Base-by-base conservation (phyloP, 2,888 invertebrate genomes). In the Andrena bicolor region DNA sequence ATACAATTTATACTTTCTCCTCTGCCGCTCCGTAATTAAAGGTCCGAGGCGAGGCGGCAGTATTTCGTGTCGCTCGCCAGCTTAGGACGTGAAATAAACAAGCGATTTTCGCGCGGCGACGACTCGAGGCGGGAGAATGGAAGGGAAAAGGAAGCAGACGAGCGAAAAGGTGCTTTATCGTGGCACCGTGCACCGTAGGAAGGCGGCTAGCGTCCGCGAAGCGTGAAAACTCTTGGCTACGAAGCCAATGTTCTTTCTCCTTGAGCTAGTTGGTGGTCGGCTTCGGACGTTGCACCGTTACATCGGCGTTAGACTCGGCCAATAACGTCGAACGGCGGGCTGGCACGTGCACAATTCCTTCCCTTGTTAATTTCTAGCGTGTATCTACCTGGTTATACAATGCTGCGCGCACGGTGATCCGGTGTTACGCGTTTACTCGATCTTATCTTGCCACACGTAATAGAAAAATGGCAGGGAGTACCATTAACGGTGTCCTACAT, bases 241-340 rank as follows among this genome's bases (percentile, higher is more conserved):
- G 87, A 85, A 90, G 90, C 90, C 91, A 90, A 90, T 90, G 90
- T 87, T 90, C 90, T 91, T 86, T 90, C 88, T 90, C 90, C 90
- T 92, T 90, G 91, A 91, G 90, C 90, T 90, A 90, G 90, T 89
- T 91, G 90, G 88, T 88, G 90, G 88, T 89, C 90, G 86, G 61
- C 82, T 83, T 87, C 89, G 90, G 90, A 87, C 90, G 82, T 90
- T 91, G 89, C 91, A 90, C 88, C 88, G 86, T 86, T 82, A 82
- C 78, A 83, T 30, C 30, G 66, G 78, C 83, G 65, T 88, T 86
- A 86, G 84, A 86, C 84, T 81, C 82, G 82, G 85, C 88, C 86
- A 88, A 89, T 89, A 90, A 85, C 85, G 75, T 76, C 65, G 61
- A 64, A 58, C 80, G 76, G 71, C 30, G 32, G 64, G 64, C 56